Conservation (phyloP, 2,113 vertebrate genomes). For the Vireo altiloquus region DNA sequence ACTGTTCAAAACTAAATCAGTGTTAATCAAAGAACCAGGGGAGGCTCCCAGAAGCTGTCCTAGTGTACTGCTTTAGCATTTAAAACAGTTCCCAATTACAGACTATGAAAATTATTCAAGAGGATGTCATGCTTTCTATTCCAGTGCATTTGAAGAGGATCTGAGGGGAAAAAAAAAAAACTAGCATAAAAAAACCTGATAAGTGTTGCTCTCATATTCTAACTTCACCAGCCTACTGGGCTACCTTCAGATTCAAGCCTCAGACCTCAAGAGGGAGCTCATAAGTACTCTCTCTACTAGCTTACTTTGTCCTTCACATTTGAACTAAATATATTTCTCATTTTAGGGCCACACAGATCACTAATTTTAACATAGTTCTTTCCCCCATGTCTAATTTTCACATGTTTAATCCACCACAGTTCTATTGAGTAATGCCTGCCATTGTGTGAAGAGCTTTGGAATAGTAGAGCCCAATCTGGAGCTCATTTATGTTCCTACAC, state of each 20-base stretch:
- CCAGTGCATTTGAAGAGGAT: neutral
- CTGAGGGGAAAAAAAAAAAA: neutral
- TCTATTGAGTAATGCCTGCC: neutral
- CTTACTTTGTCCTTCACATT: neutral
- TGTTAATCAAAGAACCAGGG: neutral
- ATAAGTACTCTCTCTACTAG: neutral
- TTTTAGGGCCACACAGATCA: neutral
- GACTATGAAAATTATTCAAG: neutral
- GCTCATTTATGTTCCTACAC: neutral
- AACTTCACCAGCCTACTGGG: neutral
- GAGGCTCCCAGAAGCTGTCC: neutral
- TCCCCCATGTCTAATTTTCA: neutral
- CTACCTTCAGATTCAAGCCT: neutral
- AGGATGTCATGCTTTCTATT: neutral
- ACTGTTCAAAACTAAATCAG: neutral
- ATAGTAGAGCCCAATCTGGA: neutral
- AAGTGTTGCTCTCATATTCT: neutral
- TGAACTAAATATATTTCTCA: neutral
- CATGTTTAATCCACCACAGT: neutral
- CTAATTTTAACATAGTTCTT: neutral
- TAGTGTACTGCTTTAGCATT: neutral
- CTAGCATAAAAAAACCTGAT: fast-evolving
- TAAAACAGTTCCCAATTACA: neutral
- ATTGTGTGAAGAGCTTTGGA: neutral
- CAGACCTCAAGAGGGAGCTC: neutral